A percentile compares a stretch with the other conserved stretches of the same genome.
phyloP scores from a whole-genome alignment of 2,113 vertebrate species.

The Poeciliopsis turrubarensis region DNA sequence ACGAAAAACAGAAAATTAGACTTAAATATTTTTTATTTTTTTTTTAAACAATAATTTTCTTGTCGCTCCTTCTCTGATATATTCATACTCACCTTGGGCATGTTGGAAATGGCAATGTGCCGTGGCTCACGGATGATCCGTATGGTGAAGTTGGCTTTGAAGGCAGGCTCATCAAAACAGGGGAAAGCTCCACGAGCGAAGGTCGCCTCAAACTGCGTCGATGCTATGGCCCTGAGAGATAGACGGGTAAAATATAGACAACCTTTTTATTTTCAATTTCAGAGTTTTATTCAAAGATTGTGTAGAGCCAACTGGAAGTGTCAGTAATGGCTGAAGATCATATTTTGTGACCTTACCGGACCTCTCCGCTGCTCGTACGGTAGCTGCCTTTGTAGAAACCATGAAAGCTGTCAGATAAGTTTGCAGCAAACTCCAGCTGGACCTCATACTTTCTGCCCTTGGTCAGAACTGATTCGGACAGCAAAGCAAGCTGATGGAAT shows the following conservation, averaged over 20 bases:
- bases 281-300: not conserved
- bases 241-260: not conserved
- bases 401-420: constrained; percentile 84
- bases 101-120: constrained; percentile 88
- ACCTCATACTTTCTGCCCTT: constrained; percentile 78
- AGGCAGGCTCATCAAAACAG: constrained; percentile 91
- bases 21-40: no score
- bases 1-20: no score
- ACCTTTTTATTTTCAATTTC: not conserved
- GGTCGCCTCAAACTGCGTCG: constrained; percentile 90
- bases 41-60: no score
- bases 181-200: constrained; percentile 90
- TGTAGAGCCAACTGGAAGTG: not conserved
- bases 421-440: constrained; percentile 79
- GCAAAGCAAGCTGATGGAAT: constrained; percentile 84
- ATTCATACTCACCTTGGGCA: constrained; percentile 83
- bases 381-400: constrained; percentile 94
- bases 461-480: constrained; percentile 69
- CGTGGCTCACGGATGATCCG: constrained; percentile 81
- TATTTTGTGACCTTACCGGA: constrained; percentile 74
- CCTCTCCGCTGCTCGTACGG: constrained; percentile 82
- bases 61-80: no score
- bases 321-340: not conserved
- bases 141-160: constrained; percentile 89
- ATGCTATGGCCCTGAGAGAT: constrained; percentile 81